A percentile compares a stretch with the other conserved stretches of the same genome.
Evolutionary conservation across 2,113 vertebrate species (phyloP).

Genomic region (Mirza zaza): DNA sequence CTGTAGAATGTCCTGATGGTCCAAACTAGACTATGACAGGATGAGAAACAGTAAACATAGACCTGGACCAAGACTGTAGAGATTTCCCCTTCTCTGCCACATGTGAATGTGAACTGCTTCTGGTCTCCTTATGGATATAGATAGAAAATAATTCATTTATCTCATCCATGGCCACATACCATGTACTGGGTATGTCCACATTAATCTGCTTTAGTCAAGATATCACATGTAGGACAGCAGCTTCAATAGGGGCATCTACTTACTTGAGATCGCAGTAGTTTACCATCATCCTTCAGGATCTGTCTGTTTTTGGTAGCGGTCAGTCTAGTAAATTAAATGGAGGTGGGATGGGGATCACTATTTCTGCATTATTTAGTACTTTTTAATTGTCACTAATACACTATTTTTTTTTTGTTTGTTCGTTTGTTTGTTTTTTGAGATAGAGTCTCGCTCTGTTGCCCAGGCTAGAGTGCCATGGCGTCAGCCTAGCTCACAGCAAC

Average conservation of each 20-base stretch:
- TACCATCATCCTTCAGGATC: background rate
- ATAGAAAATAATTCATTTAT: background rate
- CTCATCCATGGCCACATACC: background rate
- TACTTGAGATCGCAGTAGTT: background rate
- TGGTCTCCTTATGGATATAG: background rate
- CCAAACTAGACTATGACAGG: background rate
- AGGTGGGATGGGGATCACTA: background rate
- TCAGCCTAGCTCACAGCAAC: too few relatives aligned
- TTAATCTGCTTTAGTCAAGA: background rate
- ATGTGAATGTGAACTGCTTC: background rate
- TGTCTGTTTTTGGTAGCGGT: background rate
- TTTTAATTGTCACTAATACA: background rate
- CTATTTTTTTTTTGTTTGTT: background rate
- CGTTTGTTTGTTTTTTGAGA: too few relatives aligned
- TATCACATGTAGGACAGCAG: background rate
- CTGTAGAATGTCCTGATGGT: background rate
- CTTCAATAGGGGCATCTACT: background rate
- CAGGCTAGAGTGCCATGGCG: too few relatives aligned
- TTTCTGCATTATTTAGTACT: background rate
- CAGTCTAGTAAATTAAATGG: background rate
- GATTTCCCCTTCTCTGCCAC: background rate
- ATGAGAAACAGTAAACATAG: background rate
- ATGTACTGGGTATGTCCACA: background rate
- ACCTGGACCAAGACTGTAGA: background rate
- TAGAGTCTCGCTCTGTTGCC: too few relatives aligned